Evolutionary conservation across 2,888 invertebrate genomes (phyloP), one percentile per base, ranked within the genome.

Genomic region (Leucania comma): DNA sequence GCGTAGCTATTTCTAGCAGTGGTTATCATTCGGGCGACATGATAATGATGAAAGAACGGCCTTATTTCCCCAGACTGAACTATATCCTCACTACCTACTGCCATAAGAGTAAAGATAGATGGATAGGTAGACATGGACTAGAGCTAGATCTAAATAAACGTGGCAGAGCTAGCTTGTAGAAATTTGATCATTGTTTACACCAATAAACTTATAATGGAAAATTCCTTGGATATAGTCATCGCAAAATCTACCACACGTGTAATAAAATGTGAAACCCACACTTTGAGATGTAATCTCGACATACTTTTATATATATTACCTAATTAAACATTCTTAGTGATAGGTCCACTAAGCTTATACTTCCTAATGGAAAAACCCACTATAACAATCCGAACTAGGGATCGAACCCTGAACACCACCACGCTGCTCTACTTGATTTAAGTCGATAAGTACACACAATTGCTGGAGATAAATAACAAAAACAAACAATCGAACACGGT

Each of bases 81-180:
- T 46, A 46, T 12, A 26, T 20, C 29, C 20, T 35, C 56, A n/a
- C 56, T 29, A 38, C 12, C 38, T 38, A 22, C 20, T 48, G 26
- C 3, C 20, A 20, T 46, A 42, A 42, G 17, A 5, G 54, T 35
- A 35, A 9, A 68, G 42, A 42, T 32, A 56, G 50, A 51, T 68
- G 22, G 50, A n/a, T 68, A 50, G 46, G 3, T 51, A 56, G 46
- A 46, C 17, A 35, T 12, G 32, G 9, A 51, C 38, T 20, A 32
- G 17, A 69, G 26, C 8, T 51, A 70, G 17, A 69, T 26, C 8
- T 51, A 70, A 51, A 51, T 51, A 20, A 60, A 70, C 24, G 46
- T 71, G 71, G 72, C 29, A 54, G 46, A 53, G 32, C 51, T 46
- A 53, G 51, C 60, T 53, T 9, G 20, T 68, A 60, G 54, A 61